These are phyloP conservation scores for Hyles euphorbiae DNA, from an alignment of 1,140 invertebrate genomes.

Conservation along the genomic window DNA sequence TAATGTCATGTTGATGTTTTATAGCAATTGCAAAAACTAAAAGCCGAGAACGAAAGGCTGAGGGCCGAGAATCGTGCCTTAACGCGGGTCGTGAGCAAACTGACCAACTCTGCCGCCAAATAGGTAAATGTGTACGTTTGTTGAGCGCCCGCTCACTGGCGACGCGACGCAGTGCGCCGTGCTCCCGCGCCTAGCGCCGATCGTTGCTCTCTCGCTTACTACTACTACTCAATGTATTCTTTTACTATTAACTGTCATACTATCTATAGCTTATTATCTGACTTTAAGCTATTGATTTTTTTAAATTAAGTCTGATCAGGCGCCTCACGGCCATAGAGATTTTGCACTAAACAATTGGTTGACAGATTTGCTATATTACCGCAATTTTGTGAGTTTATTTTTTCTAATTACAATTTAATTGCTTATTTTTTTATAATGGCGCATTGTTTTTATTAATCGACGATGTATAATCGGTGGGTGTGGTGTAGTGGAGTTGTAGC, in stretches of 20 bases:
- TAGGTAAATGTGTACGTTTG: conserved; percentile 79
- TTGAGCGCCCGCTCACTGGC: conserved; percentile 38
- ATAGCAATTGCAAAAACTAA: conserved; percentile 98
- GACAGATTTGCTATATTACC: too few species aligned
- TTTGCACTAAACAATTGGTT: too few species aligned
- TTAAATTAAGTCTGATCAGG: too few species aligned
- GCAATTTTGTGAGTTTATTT: too few species aligned
- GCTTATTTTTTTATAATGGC: too few species aligned
- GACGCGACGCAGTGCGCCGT: conserved; percentile 40
- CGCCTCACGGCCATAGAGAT: too few species aligned
- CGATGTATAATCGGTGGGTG: not conserved
- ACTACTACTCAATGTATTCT: not conserved
- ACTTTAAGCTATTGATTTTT: too few species aligned
- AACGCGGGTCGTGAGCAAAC: conserved; percentile 95
- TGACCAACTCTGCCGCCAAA: conserved; percentile 90
- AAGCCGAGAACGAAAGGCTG: conserved; percentile 97
- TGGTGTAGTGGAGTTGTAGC: conserved; percentile 1
- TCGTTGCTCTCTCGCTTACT: conserved; percentile 25
- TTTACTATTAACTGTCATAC: too few species aligned
- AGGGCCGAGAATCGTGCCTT: conserved; percentile 96
- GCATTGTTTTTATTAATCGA: too few species aligned
- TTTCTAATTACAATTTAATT: too few species aligned
- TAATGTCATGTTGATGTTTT: conserved; percentile 74
- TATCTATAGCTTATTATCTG: too few species aligned
- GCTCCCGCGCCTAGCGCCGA: conserved; percentile 16